Evolutionary conservation across 1,140 invertebrate species (phyloP), one percentile per base, ranked within the genome.

Genomic region (Campoletis sonorensis): DNA sequence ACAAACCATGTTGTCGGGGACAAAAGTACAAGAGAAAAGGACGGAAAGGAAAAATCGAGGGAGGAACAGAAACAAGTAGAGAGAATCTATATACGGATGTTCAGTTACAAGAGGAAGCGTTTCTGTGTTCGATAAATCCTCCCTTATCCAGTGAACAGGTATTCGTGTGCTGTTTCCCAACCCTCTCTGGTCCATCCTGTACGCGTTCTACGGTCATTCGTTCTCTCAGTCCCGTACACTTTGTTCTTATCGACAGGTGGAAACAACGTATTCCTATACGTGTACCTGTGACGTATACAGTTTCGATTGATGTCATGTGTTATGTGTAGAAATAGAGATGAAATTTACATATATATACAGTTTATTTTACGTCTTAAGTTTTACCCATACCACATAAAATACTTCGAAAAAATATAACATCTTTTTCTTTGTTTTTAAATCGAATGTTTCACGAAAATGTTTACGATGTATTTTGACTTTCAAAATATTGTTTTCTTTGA

Each of bases 191-290:
- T 11, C 11, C 8, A 26, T 67, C 61, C n/a, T 11, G 23, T 13
- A 27, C 10, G n/a, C 30, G 30, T 27, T 27, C 27, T 16, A 8
- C 4, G 54, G 75, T 13, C 75, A 30, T 67, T 13, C 54, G 75
- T 75, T 30, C 21, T 26, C 72, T 75, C 5, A 49, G 54, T 61
- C 54, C 75, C 1, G 23, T 77, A 27, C 75, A 77, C 75, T 61
- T 77, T 77, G 75, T 77, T 61, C 37, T 58, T 73, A 82, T 30
- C 81, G 75, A 30, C 13, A 51, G 80, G 76, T 79, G 79, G 58
- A 61, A 37, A 73, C 30, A 67, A 67, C 3, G 70, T 70, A 72
- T 64, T 76, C 45, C 70, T 77, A 58, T 70, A 84, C 72, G 75
- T 64, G 27, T 33, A 30, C 26, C 13, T 18, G 75, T 15, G 45